Percentiles rank a stretch among this genome's conserved stretches.
Conservation (phyloP, 2,888 invertebrate genomes). For the Caenorhabditis sp. region DNA sequence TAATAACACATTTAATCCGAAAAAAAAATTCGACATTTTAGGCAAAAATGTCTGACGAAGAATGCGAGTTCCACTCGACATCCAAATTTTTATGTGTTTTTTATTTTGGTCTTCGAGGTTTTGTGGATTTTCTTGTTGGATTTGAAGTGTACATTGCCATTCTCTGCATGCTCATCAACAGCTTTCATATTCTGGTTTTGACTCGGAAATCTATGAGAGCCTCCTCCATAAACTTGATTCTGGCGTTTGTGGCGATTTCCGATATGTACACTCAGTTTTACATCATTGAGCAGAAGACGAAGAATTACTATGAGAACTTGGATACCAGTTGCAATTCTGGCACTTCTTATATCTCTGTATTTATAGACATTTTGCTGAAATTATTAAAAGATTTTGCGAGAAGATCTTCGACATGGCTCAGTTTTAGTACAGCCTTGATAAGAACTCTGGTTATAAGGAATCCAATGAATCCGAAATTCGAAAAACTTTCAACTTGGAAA, state of each 20-base stretch:
- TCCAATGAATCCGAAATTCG: conserved; percentile 22
- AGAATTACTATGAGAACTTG: conserved; percentile 8
- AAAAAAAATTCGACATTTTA: no score
- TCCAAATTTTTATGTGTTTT: no score
- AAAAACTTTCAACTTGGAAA: conserved; percentile 1
- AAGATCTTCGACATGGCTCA: conserved; percentile 30
- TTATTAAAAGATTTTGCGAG: neutral
- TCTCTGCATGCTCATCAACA: neutral
- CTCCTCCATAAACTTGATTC: conserved; percentile 21
- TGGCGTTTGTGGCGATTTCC: neutral
- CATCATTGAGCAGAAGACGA: conserved; percentile 18
- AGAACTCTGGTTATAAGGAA: conserved; percentile 7
- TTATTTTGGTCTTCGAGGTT: no score
- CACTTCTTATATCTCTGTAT: conserved; percentile 17
- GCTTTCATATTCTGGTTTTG: conserved; percentile 23
- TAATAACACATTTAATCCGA: no score
- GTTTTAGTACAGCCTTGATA: conserved; percentile 7
- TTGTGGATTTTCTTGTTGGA: neutral
- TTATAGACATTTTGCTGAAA: conserved; percentile 3
- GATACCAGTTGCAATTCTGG: neutral
- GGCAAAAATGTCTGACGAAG: no score
- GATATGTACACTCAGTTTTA: conserved; percentile 15
- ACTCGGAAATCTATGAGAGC: conserved; percentile 25
- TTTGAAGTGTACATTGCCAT: neutral
- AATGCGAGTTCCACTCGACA: no score